A percentile compares a stretch with the other conserved stretches of the same genome.
Evolutionary conservation across 2,797 vertebrate genomes (phyloP).

Genomic region (Cottoperca gobio): DNA sequence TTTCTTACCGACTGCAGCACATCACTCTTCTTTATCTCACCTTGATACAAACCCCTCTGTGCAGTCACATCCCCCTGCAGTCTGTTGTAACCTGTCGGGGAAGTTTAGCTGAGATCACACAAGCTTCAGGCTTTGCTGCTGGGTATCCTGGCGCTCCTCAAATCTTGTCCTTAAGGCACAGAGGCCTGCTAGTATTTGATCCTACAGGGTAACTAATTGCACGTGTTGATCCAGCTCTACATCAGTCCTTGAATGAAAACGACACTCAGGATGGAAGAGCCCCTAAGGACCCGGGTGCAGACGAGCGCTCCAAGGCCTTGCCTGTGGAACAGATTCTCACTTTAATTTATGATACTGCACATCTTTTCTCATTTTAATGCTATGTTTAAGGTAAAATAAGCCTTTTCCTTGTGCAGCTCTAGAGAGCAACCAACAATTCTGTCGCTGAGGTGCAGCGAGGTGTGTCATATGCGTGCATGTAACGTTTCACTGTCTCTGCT

Average conservation of each 20-base stretch:
- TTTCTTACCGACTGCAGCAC: background rate
- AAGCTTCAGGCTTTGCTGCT: constrained; percentile 8
- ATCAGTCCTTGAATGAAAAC: background rate
- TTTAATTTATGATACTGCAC: background rate
- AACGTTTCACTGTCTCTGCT: background rate
- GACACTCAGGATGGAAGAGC: background rate
- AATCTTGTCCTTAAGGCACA: background rate
- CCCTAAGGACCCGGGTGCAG: background rate
- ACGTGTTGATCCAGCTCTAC: background rate
- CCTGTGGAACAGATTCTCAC: background rate
- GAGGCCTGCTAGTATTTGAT: background rate
- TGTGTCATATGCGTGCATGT: background rate
- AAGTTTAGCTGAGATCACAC: constrained; percentile 12
- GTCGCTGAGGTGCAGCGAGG: background rate
- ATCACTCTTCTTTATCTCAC: background rate
- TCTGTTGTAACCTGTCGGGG: background rate
- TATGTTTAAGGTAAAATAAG: background rate
- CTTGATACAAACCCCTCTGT: background rate
- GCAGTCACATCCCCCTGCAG: background rate
- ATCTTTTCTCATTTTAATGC: background rate
- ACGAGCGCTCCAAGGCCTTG: background rate
- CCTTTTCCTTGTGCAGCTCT: background rate
- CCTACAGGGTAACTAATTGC: background rate
- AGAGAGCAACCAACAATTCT: background rate
- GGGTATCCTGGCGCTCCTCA: constrained; percentile 1